Percentiles rank a stretch among this genome's conserved stretches.
Evolutionary conservation across 2,113 vertebrate species (phyloP).

Genomic region (Sinocyclocheilus anophthalmus): DNA sequence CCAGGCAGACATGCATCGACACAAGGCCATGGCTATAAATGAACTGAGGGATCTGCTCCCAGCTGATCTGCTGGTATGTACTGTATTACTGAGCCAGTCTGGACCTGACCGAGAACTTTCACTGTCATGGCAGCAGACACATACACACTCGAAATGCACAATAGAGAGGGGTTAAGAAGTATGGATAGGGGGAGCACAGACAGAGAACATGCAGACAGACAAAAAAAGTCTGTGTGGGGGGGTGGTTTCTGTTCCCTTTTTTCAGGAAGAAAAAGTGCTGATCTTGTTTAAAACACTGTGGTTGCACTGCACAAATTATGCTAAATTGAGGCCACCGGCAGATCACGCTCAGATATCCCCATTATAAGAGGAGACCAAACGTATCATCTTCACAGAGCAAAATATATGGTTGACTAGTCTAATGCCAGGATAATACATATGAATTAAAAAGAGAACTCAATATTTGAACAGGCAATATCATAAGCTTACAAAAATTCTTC

Average conservation of each 20-base stretch:
- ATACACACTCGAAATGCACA: constrained; percentile 41
- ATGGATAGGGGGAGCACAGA: constrained; percentile 47
- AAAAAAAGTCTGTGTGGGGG: neutral
- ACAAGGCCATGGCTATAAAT: constrained; percentile 83
- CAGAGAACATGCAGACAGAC: neutral
- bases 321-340: too few species aligned
- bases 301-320: too few species aligned
- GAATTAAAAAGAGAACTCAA: too few species aligned
- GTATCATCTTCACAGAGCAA: too few species aligned
- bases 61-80: constrained; percentile 81
- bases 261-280: too few species aligned
- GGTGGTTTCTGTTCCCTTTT: constrained; percentile 13
- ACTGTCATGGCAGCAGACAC: constrained; percentile 65
- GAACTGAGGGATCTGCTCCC: constrained; percentile 76
- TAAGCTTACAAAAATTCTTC: too few species aligned
- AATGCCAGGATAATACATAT: too few species aligned
- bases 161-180: constrained; percentile 42
- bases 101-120: constrained; percentile 76
- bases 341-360: too few species aligned
- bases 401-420: too few species aligned
- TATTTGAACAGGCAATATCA: too few species aligned
- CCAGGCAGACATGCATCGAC: constrained; percentile 79
- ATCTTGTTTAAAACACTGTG: too few species aligned
- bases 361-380: constrained; percentile 8
- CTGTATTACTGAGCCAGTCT: constrained; percentile 80